Conservation (phyloP, 1,140 invertebrate genomes). For the Drosophila persimilis region DNA sequence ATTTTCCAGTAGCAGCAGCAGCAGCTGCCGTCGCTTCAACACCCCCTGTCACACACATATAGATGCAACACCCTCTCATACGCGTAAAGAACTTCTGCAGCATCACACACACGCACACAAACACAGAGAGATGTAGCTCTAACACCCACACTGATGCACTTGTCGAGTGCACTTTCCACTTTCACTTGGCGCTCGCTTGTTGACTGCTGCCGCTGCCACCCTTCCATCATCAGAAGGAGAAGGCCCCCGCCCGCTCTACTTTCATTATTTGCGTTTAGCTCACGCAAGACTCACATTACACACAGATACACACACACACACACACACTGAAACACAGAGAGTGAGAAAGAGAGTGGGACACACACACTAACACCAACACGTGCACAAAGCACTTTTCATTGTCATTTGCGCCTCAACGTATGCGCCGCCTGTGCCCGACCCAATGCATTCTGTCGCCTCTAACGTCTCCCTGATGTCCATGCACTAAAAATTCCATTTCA, state of each 20-base stretch:
- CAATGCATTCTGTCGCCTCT: slow-evolving; percentile 50
- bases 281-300: slow-evolving; percentile 65
- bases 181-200: slow-evolving; percentile 75
- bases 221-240: background rate
- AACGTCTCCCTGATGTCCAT: slow-evolving; percentile 60
- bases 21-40: background rate
- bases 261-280: slow-evolving; percentile 79
- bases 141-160: slow-evolving; percentile 26
- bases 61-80: slow-evolving; percentile 11
- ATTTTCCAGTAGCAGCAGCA: too few species aligned
- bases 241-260: slow-evolving; percentile 34
- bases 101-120: slow-evolving; percentile 3
- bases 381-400: slow-evolving; percentile 64
- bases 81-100: slow-evolving; percentile 15
- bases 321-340: background rate
- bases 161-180: slow-evolving; percentile 76
- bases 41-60: slow-evolving; percentile 23
- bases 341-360: background rate
- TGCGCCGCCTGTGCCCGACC: slow-evolving; percentile 23
- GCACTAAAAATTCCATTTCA: slow-evolving; percentile 75
- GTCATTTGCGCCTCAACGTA: slow-evolving; percentile 67
- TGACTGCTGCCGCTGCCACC: slow-evolving; percentile 51
- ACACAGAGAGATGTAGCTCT: background rate
- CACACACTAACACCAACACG: slow-evolving; percentile 9
- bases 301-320: slow-evolving; percentile 8